Evolutionary conservation across 2,888 invertebrate genomes (phyloP), one percentile per base, ranked within the genome.

Genomic region (Drosophila lutescens): DNA sequence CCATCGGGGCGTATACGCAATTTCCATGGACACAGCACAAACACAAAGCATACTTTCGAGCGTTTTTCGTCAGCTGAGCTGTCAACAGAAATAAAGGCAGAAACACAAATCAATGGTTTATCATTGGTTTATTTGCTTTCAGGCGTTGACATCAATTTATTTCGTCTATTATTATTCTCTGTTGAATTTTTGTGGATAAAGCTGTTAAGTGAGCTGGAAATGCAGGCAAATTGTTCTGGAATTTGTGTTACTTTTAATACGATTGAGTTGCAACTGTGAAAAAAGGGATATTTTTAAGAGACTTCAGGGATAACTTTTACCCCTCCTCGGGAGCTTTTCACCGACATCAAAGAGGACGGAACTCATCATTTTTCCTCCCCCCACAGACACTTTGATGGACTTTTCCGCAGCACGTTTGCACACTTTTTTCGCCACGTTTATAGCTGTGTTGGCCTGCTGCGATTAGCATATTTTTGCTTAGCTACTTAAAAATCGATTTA

Each of bases 391-490:
- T 55, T 38, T 43, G 40, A 70, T 43, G 56, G 74, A 56, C 55
- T 46, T 73, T 65, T 66, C 41, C 12, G 30, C 15, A 49, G 41
- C 67, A 72, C 70, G 70, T 62, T 56, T 73, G 62, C 50, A 40
- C 74, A 71, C 74, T 71, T 71, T 71, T 74, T 53, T 74, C 47
- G 67, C 41, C 51, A 71, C 74, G 67, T 74, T 74, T 56, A 53
- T 66, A 57, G 55, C 51, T 38, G 50, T 41, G 50, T 34, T 55
- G 43, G 15, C 41, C 44, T n/a, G 40, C 17, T 41, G 36, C 43
- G 47, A 68, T 73, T 78, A 72, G 73, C 76, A 79, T 79, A 78
- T 78, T 73, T 65, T 49, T 46, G 36, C 49, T 54, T 26, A 43
- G 47, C 54, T 63, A 63, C 55, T 57, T 51, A 61, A 65, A 55